These are phyloP conservation scores for Gymnoscopelus microlampas DNA, from an alignment of 2,797 vertebrate species.

Conservation along the genomic window DNA sequence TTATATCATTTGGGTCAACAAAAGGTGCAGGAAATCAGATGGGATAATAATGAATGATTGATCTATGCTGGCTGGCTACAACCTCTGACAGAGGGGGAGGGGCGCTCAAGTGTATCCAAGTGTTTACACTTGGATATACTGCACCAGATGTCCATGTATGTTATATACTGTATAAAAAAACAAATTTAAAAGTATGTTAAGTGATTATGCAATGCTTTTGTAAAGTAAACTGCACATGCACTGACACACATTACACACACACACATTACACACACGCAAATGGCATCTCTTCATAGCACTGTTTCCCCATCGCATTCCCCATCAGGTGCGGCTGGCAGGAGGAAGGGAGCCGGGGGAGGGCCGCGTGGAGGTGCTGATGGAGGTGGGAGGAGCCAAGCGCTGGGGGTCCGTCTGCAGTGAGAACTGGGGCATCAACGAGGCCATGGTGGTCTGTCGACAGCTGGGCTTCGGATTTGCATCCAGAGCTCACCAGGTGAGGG, in stretches of 20 bases:
- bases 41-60: background rate
- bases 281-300: background rate
- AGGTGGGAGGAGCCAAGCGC: conserved; percentile 69
- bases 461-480: conserved; percentile 87
- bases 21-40: background rate
- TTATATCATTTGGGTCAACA: background rate
- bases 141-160: too few relatives aligned
- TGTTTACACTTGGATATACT: too few relatives aligned
- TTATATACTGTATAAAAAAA: too few relatives aligned
- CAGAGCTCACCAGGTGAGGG: conserved; percentile 85
- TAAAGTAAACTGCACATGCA: background rate
- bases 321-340: conserved; percentile 85
- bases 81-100: too few relatives aligned
- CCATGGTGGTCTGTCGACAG: conserved; percentile 88
- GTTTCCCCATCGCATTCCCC: conserved; percentile 1
- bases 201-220: too few relatives aligned
- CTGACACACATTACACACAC: background rate
- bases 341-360: conserved; percentile 83
- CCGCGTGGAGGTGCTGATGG: conserved; percentile 85
- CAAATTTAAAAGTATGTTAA: too few relatives aligned
- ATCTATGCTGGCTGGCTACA: too few relatives aligned
- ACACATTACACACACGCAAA: background rate
- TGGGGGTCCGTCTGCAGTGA: conserved; percentile 88
- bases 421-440: conserved; percentile 87
- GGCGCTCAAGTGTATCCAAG: too few relatives aligned